These are phyloP conservation scores for Muntiacus reevesi DNA, from an alignment of 2,113 vertebrate species.

Conservation along the genomic window DNA sequence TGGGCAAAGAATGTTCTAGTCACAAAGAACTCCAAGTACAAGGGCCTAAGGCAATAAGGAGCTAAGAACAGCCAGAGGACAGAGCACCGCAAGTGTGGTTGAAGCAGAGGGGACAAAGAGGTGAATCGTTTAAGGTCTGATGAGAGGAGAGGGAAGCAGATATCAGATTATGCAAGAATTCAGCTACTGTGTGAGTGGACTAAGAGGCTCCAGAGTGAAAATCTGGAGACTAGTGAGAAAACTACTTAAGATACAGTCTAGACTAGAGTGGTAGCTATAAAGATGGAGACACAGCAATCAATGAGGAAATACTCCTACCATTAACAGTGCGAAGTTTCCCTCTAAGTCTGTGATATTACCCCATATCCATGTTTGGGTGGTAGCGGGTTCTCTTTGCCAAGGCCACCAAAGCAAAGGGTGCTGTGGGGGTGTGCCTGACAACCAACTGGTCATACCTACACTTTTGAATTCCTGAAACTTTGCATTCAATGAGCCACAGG, in stretches of 20 bases:
- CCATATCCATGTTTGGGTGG: neutral
- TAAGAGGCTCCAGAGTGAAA: neutral
- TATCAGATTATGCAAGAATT: neutral
- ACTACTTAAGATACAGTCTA: neutral
- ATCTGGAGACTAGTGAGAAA: neutral
- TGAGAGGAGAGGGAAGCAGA: neutral
- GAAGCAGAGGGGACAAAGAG: neutral
- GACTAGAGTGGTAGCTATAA: neutral
- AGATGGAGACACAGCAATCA: neutral
- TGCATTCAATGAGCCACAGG: neutral
- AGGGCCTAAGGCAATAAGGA: neutral
- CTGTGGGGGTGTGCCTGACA: neutral
- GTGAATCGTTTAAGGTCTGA: neutral
- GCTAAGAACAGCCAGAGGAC: neutral
- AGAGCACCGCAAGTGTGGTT: neutral
- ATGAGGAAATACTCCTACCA: neutral
- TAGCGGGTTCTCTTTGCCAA: neutral
- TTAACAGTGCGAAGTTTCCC: neutral
- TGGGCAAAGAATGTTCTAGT: constrained; percentile 10
- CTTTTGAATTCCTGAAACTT: neutral
- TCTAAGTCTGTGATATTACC: neutral
- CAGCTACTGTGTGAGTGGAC: neutral
- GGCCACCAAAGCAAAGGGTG: neutral
- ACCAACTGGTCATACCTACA: neutral
- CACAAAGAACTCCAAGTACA: neutral